phyloP scores from a whole-genome alignment of 2,797 vertebrate genomes.

The Alfaro cultratus region DNA sequence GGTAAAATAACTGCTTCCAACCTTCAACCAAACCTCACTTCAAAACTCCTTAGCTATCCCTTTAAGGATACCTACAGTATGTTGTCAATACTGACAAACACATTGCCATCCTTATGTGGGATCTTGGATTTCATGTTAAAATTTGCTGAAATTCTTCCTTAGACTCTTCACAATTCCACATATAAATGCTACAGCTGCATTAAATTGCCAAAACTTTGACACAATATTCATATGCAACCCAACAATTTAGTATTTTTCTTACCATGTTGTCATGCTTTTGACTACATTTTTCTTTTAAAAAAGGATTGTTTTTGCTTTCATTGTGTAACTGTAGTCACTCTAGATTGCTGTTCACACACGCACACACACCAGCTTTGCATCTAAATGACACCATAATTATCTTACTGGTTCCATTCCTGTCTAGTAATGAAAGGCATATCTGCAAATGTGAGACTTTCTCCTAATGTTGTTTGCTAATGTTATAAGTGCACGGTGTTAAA shows the following conservation, averaged over 20 bases:
- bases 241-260: neutral
- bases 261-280: conserved; percentile 1
- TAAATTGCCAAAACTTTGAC: conserved; percentile 8
- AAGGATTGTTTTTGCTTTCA: conserved; percentile 11
- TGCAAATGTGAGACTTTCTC: conserved; percentile 31
- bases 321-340: neutral
- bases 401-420: conserved; percentile 10
- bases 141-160: conserved; percentile 10
- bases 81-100: neutral
- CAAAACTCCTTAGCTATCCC: neutral
- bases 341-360: conserved; percentile 2
- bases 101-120: neutral
- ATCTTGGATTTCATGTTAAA: conserved; percentile 8
- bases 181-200: neutral
- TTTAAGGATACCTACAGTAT: neutral
- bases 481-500: conserved; percentile 29
- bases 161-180: conserved; percentile 2
- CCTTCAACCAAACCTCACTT: neutral
- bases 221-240: conserved; percentile 10
- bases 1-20: neutral
- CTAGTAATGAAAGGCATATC: conserved; percentile 29
- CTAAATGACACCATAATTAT: conserved; percentile 20
- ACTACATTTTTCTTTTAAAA: conserved; percentile 6
- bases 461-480: conserved; percentile 42
- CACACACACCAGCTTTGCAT: conserved; percentile 21